Evolutionary conservation across 1,140 invertebrate genomes (phyloP), one percentile per base, ranked within the genome.

Genomic region (Hyles euphorbiae): DNA sequence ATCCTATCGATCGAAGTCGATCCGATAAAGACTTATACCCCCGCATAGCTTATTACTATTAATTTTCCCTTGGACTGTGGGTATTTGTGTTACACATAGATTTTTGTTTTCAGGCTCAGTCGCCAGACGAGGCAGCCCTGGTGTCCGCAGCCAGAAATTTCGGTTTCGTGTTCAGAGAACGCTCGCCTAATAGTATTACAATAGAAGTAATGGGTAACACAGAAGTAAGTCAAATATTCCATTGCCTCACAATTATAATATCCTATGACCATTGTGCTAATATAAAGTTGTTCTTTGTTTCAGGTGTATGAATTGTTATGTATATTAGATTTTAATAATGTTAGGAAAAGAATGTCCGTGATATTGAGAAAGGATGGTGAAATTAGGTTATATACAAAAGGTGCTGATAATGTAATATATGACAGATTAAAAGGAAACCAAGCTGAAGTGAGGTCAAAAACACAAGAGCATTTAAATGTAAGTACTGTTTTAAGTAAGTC

Each of bases 291-390:
- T 55, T 59, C 6, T 55, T 75, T 61, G 54, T 85, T 84, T 43
- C 76, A 92, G 85, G 85, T 83, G 79, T 90, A 99, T 87, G 98
- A 99, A 82, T 91, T 99, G 50, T 91, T 99, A 49, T 97, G 97
- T 88, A 99, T 99, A 85, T 92, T 99, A 60, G 98, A 99, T 91
- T 99, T 99, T 86, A 99, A 99, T 91, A 99, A 99, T 90, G 95
- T 98, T 67, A 91, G 98, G 61, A 99, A 99, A 91, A 91, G 98
- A 87, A 99, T 99, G 98, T 99, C 98, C 54, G 98, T 99, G 53
- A 98, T 99, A 79, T 91, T 98, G 66, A 92, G 95, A 78, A 94
- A 92, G 72, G 94, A 98, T 76, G 95, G 96, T 44, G 93, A 95
- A 78, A 93, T 99, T 68, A 92, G 94, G 76, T 91, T 99, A 63